Evolutionary conservation across 2,113 vertebrate genomes (phyloP), one percentile per base, ranked within the genome.

Genomic region (Butorides virescens): DNA sequence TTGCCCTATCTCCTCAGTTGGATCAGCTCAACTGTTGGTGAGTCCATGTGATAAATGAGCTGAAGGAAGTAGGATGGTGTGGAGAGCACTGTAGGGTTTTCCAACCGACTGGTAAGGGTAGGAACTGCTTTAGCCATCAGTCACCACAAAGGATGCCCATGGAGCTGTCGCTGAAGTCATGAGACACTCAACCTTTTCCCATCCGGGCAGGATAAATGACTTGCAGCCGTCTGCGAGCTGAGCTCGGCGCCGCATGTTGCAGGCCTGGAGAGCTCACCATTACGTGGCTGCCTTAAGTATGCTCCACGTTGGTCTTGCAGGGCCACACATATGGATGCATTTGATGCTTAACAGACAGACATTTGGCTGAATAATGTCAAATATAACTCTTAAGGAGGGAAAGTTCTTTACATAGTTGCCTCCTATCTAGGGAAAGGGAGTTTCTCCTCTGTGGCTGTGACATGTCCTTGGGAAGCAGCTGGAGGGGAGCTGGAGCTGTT

Each of bases 21-120:
- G 37, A 62, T 75, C 66, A 59, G 61, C 53, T 87, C 39, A 49
- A 4, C 26, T 74, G 8, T 61, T 55, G 37, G 26, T 75, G 56
- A 15, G 15, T 59, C 37, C 7, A 2, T 21, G 11, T 29, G 20
- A 32, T 56, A 46, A 36, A 14, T 34, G 29, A 75, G 32, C 47
- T 67, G 56, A 55, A 34, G 30, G 42, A 68, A 67, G 11, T 53
- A n/a, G 27, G 17, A 9, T 56, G 32, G 6, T 47, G 5, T 52
- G 30, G 27, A 46, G 32, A 82, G 47, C 15, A 1, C 66, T 82
- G 15, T 50, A 32, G 46, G 22, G 19, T 67, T 86, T 58, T 76
- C 44, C 0, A 0, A 10, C 36, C 1, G 0, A 2, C 19, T 37
- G 36, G 12, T 55, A 44, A 67, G 44, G 52, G 5, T 68, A 66